phyloP scores from a whole-genome alignment of 2,113 vertebrate genomes.

The Malurus alboscapulatus region DNA sequence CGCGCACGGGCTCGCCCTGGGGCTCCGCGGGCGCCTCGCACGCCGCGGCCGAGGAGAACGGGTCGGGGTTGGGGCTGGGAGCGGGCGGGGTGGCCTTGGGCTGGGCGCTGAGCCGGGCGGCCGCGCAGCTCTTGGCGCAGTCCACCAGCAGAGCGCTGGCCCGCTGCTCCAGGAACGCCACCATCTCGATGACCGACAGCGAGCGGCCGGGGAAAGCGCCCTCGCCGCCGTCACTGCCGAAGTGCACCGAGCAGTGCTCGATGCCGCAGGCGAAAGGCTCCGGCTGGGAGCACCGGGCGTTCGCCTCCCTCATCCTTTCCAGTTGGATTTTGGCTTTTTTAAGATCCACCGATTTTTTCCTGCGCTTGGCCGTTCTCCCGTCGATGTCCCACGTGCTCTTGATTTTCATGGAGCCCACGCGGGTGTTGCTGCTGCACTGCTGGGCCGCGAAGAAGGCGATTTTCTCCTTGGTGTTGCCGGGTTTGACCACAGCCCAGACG shows the following conservation, averaged over 20 bases:
- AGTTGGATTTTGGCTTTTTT: slow-evolving; percentile 75
- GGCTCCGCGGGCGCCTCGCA: slow-evolving; percentile 43
- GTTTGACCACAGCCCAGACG: slow-evolving; percentile 91
- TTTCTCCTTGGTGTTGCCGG: slow-evolving; percentile 94
- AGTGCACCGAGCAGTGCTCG: slow-evolving; percentile 77
- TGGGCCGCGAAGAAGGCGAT: slow-evolving; percentile 91
- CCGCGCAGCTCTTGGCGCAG: slow-evolving; percentile 69
- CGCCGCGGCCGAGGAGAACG: not conserved
- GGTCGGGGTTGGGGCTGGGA: slow-evolving; percentile 11
- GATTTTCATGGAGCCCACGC: slow-evolving; percentile 79
- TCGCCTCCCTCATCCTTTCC: slow-evolving; percentile 73
- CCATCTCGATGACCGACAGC: slow-evolving; percentile 91
- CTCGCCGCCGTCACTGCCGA: slow-evolving; percentile 20
- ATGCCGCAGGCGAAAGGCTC: slow-evolving; percentile 73
- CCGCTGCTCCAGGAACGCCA: slow-evolving; percentile 89
- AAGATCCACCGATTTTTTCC: slow-evolving; percentile 80
- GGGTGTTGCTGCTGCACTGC: slow-evolving; percentile 66
- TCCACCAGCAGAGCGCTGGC: slow-evolving; percentile 76
- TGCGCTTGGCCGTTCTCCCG: slow-evolving; percentile 81
- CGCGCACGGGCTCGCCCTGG: slow-evolving; percentile 80
- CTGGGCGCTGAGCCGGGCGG: slow-evolving; percentile 50
- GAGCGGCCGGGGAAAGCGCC: slow-evolving; percentile 60
- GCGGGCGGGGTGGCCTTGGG: slow-evolving; percentile 31
- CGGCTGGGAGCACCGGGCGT: slow-evolving; percentile 51
- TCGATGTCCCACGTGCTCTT: slow-evolving; percentile 87